Conservation (phyloP, 2,113 vertebrate genomes). For the Dromiciops gliroides region DNA sequence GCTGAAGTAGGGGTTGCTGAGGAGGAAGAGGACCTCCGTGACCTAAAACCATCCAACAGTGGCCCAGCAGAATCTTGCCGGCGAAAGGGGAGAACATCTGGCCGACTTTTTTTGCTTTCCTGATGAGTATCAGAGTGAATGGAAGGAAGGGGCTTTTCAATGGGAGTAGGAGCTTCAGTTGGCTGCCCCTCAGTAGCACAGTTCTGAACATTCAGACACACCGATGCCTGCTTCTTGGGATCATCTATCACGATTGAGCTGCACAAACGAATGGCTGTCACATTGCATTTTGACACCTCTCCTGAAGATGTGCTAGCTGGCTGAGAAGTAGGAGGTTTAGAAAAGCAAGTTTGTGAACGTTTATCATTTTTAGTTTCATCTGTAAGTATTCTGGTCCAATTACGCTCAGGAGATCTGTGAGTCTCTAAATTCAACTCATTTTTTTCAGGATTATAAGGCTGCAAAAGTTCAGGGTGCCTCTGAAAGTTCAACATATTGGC, state of each 20-base stretch:
- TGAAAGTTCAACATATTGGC: conserved; percentile 91
- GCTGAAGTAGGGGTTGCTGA: conserved; percentile 86
- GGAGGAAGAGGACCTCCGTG: conserved; percentile 88
- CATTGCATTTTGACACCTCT: conserved; percentile 78
- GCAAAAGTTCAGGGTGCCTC: conserved; percentile 93
- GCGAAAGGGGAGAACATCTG: conserved; percentile 92
- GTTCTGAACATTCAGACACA: conserved; percentile 70
- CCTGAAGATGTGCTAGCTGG: conserved; percentile 65
- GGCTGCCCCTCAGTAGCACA: conserved; percentile 72
- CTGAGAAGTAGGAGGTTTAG: conserved; percentile 75
- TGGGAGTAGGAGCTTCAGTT: conserved; percentile 73
- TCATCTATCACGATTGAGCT: conserved; percentile 79
- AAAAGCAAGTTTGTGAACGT: conserved; percentile 75
- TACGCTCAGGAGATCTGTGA: conserved; percentile 73
- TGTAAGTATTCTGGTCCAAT: conserved; percentile 69
- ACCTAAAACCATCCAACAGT: conserved; percentile 84
- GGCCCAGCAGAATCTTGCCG: conserved; percentile 91
- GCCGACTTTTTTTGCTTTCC: conserved; percentile 84
- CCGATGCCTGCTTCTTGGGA: conserved; percentile 76
- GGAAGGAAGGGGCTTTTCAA: conserved; percentile 68
- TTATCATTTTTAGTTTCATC: conserved; percentile 72
- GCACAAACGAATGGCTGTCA: conserved; percentile 70
- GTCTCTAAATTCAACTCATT: conserved; percentile 83
- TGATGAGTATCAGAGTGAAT: conserved; percentile 80
- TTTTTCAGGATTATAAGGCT: conserved; percentile 93